phyloP scores from a whole-genome alignment of 1,140 invertebrate genomes.

The Drosophila malerkotliana region DNA sequence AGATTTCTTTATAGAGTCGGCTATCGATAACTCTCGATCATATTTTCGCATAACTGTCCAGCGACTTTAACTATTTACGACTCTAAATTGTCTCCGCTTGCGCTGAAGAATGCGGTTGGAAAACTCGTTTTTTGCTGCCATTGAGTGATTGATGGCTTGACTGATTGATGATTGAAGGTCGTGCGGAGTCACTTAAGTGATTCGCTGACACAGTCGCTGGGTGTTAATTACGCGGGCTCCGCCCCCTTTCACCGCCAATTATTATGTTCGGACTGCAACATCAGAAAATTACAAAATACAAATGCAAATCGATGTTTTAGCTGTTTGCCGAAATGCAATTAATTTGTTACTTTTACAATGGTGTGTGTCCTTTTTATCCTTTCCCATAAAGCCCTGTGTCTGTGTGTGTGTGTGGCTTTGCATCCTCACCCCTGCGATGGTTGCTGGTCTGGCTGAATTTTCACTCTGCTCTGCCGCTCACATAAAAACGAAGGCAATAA shows the following conservation, averaged over 20 bases:
- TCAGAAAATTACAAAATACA: slow-evolving; percentile 49
- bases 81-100: slow-evolving; percentile 50
- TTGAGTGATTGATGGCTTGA: slow-evolving; percentile 52
- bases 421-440: neutral
- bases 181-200: slow-evolving; percentile 70
- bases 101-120: slow-evolving; percentile 53
- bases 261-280: slow-evolving; percentile 47
- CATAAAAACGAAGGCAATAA: slow-evolving; percentile 60
- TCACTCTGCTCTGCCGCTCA: slow-evolving; percentile 16
- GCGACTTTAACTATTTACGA: slow-evolving; percentile 66
- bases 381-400: neutral
- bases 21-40: slow-evolving; percentile 47
- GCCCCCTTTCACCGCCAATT: slow-evolving; percentile 32
- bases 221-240: slow-evolving; percentile 67
- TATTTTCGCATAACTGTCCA: slow-evolving; percentile 67
- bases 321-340: slow-evolving; percentile 52
- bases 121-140: slow-evolving; percentile 50
- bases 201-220: slow-evolving; percentile 67
- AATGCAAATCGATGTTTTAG: slow-evolving; percentile 61
- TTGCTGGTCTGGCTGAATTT: neutral
- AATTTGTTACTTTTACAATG: slow-evolving; percentile 49
- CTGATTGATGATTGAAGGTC: slow-evolving; percentile 79
- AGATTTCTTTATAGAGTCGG: slow-evolving; percentile 14
- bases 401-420: neutral
- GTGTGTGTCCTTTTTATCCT: slow-evolving; percentile 17